These are phyloP conservation scores for Bombus sylvicola DNA, from an alignment of 1,140 invertebrate genomes.

Conservation along the genomic window DNA sequence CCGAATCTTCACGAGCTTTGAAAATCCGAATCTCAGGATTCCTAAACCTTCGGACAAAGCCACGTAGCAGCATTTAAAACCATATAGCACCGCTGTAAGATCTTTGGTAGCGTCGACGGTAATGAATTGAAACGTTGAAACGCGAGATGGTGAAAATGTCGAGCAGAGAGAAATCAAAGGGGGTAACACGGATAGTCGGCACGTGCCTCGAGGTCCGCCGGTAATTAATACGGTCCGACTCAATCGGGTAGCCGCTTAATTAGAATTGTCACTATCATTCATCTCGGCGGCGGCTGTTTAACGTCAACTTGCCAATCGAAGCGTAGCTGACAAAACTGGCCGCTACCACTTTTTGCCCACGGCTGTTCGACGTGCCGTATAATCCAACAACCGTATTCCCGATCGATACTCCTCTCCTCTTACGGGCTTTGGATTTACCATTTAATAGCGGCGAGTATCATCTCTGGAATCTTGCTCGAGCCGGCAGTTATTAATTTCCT, in stretches of 20 bases:
- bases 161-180: neutral
- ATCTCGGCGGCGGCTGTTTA: slow-evolving; percentile 52
- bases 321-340: slow-evolving; percentile 53
- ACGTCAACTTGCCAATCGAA: slow-evolving; percentile 51
- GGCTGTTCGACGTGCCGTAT: slow-evolving; percentile 24
- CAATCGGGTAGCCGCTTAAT: slow-evolving; percentile 44
- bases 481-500: slow-evolving; percentile 37
- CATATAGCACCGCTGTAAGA: too few relatives aligned
- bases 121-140: neutral
- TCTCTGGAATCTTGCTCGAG: neutral
- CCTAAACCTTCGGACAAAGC: neutral
- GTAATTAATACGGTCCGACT: slow-evolving; percentile 50
- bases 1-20: too few relatives aligned
- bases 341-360: slow-evolving; percentile 47
- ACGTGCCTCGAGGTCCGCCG: neutral
- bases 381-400: slow-evolving; percentile 36
- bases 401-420: slow-evolving; percentile 20
- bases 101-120: neutral
- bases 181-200: neutral
- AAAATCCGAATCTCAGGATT: neutral
- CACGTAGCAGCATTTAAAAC: too few relatives aligned
- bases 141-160: neutral
- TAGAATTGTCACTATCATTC: slow-evolving; percentile 58
- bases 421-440: slow-evolving; percentile 30
- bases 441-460: neutral